Base-by-base conservation (phyloP, 1,140 invertebrate species). In the Aphidius gifuensis region DNA sequence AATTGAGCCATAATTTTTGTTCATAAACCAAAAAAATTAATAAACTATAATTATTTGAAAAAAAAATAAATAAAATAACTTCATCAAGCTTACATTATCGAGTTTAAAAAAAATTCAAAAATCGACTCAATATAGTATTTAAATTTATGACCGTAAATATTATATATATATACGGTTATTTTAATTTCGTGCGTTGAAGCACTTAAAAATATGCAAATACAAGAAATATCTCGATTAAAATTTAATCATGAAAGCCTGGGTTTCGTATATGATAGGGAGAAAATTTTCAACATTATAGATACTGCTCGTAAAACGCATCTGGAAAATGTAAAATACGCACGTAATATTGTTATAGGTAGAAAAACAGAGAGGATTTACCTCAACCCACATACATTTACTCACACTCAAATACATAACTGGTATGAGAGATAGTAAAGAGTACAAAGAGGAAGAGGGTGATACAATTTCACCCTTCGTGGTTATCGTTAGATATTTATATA, bases 281-380 rank as follows among this genome's bases (percentile, higher is more conserved):
- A 32, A 32, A 32, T 32, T 32, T 32, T 40, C 8, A 39, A 9
- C n/a, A 16, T 7, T 21, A 50, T 54, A 55, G 48, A 49, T 55
- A 50, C 16, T 56, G 68, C 64, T 71, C 69, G 69, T 73, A 72
- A 74, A 74, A 70, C 74, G 72, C 74, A 74, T 73, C 72, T 73
- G 72, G 71, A 66, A 71, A 73, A 74, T 75, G 72, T 72, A 72
- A 73, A 73, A 73, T 75, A 75, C 70, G 69, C 72, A 72, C 68
- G 69, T 72, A 75, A 73, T 73, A 71, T 71, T 71, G 69, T 71
- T 71, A 68, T 64, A 66, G 39, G 46, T 43, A 47, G 16, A 42
- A 53, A 11, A 61, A 49, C 32, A 51, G 55, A 21, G 43, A 42
- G 44, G 58, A 64, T 64, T 47, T 60, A 64, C 59, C 55, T 16